A percentile compares a stretch with the other conserved stretches of the same genome.
phyloP scores from a whole-genome alignment of 1,140 invertebrate genomes.

The Ectropis grisescens region DNA sequence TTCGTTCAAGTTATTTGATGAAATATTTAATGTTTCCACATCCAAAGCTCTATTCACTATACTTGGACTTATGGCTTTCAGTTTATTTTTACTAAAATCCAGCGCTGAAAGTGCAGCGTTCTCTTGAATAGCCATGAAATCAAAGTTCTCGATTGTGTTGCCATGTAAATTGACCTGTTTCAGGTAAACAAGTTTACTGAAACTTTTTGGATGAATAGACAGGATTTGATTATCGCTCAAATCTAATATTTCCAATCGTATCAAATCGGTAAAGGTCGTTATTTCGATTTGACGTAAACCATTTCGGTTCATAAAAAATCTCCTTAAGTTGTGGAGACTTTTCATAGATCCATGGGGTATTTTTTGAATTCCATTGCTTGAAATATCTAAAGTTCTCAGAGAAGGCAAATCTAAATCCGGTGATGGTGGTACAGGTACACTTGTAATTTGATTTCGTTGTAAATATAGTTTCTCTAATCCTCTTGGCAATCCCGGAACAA shows the following conservation, averaged over 20 bases:
- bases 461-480: conserved; percentile 85
- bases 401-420: conserved; percentile 78
- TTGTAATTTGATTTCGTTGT: conserved; percentile 79
- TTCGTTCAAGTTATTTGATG: conserved; percentile 81
- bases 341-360: conserved; percentile 76
- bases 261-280: conserved; percentile 77
- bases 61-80: conserved; percentile 76
- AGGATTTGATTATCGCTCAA: conserved; percentile 82
- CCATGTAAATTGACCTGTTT: conserved; percentile 80
- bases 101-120: conserved; percentile 75
- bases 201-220: conserved; percentile 75
- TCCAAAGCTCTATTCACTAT: conserved; percentile 77
- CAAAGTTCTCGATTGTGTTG: conserved; percentile 81
- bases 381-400: conserved; percentile 81
- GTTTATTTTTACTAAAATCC: conserved; percentile 83
- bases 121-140: conserved; percentile 77
- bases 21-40: conserved; percentile 81
- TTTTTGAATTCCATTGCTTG: conserved; percentile 81
- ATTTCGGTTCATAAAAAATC: conserved; percentile 85
- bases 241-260: conserved; percentile 82
- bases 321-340: conserved; percentile 77
- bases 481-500: conserved; percentile 80
- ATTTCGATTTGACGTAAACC: conserved; percentile 78
- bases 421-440: conserved; percentile 73
- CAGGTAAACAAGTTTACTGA: conserved; percentile 74